These are phyloP conservation scores for Brachionus plicatilis DNA, from an alignment of 1,140 invertebrate genomes.

Conservation along the genomic window DNA sequence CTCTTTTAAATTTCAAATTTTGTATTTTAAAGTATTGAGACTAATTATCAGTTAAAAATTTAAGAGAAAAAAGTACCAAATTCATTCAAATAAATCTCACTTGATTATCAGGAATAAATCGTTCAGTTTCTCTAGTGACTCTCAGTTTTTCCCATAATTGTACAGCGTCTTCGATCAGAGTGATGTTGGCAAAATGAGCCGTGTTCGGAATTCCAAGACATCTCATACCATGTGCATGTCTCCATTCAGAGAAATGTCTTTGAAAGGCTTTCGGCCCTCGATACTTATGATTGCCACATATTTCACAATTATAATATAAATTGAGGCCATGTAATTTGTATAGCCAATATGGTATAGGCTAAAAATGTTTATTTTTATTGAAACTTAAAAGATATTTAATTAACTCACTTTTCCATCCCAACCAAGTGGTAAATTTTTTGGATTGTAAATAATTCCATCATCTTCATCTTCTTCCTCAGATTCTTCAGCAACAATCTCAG, in stretches of 20 bases:
- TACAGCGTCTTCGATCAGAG: slow-evolving; percentile 95
- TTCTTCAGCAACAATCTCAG: slow-evolving; percentile 68
- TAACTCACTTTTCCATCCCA: slow-evolving; percentile 88
- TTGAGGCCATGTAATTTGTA: slow-evolving; percentile 98
- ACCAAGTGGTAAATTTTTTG: slow-evolving; percentile 94
- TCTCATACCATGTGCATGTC: slow-evolving; percentile 97
- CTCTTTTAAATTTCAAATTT: background rate
- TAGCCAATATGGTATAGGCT: slow-evolving; percentile 95
- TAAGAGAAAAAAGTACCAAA: too few species aligned
- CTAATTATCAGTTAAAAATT: background rate
- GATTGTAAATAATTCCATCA: slow-evolving; percentile 94
- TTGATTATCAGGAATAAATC: slow-evolving; percentile 83
- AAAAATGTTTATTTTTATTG: slow-evolving; percentile 38
- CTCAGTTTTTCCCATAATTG: slow-evolving; percentile 95
- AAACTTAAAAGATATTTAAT: slow-evolving; percentile 39
- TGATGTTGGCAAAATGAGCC: slow-evolving; percentile 98
- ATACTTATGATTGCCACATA: slow-evolving; percentile 98
- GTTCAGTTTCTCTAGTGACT: slow-evolving; percentile 82
- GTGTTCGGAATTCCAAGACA: slow-evolving; percentile 98
- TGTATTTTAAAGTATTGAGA: background rate
- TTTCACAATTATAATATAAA: slow-evolving; percentile 97
- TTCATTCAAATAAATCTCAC: slow-evolving; percentile 43
- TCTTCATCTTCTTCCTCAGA: slow-evolving; percentile 67
- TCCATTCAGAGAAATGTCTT: slow-evolving; percentile 97
- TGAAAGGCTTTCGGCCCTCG: slow-evolving; percentile 99